These are phyloP conservation scores for Mesembrinibis cayennensis DNA, from an alignment of 2,113 vertebrate species.

Conservation along the genomic window DNA sequence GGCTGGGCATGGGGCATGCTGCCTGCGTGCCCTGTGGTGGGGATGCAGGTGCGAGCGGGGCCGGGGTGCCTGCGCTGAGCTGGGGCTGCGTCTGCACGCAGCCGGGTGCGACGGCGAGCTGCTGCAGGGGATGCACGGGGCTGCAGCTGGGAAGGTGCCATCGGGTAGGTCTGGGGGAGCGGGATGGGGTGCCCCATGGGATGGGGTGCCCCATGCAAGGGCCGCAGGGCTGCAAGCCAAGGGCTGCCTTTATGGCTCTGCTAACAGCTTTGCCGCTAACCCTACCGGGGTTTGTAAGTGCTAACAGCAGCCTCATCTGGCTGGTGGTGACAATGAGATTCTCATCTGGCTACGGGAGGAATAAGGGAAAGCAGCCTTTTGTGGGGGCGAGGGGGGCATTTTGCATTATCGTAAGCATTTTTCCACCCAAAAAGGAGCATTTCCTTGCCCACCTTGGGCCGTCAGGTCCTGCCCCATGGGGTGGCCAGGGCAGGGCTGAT, in stretches of 20 bases:
- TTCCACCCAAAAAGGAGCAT: not conserved
- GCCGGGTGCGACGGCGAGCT: fast-evolving
- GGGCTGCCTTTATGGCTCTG: not conserved
- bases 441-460: not conserved
- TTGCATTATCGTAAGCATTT: not conserved
- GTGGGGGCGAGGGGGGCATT: fast-evolving
- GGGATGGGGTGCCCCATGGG: not conserved
- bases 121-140: fast-evolving
- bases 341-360: not conserved
- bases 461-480: fast-evolving
- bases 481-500: not conserved
- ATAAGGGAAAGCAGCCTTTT: not conserved
- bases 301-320: not conserved
- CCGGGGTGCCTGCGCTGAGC: not conserved
- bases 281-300: not conserved
- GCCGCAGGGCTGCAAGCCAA: not conserved
- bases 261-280: not conserved
- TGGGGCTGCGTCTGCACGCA: not conserved
- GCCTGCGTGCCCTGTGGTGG: not conserved
- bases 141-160: not conserved
- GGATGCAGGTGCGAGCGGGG: not conserved
- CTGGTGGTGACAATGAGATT: not conserved
- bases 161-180: too few species aligned
- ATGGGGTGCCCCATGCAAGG: not conserved
- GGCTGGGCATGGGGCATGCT: not conserved